phyloP scores from a whole-genome alignment of 1,140 invertebrate genomes.

The Drosophila arizonae region DNA sequence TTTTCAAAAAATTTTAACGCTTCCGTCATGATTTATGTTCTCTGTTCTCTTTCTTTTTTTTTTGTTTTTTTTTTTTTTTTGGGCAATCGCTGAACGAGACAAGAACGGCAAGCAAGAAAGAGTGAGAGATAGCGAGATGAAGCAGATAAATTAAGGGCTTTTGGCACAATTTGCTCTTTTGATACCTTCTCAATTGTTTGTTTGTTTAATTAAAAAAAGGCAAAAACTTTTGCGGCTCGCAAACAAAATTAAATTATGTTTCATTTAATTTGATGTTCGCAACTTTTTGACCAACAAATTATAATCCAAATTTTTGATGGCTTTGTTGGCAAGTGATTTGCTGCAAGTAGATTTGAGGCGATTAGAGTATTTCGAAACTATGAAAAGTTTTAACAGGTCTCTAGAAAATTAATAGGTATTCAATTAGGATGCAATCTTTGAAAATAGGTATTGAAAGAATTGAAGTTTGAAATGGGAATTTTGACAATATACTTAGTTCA shows the following conservation, averaged over 20 bases:
- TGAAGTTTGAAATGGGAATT: too few relatives aligned
- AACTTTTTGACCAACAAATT: conserved; percentile 8
- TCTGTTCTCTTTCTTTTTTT: conserved; percentile 34
- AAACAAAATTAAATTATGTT: conserved; percentile 55
- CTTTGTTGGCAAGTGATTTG: too few relatives aligned
- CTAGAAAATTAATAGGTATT: too few relatives aligned
- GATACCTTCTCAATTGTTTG: conserved; percentile 33
- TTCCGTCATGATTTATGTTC: conserved; percentile 68
- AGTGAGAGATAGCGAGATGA: neutral
- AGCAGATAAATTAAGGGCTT: conserved; percentile 33
- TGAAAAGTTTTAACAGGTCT: too few relatives aligned
- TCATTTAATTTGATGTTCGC: conserved; percentile 49
- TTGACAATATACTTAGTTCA: too few relatives aligned
- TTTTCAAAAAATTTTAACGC: conserved; percentile 69
- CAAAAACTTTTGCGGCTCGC: conserved; percentile 39
- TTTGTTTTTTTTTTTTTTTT: conserved; percentile 49
- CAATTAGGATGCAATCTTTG: too few relatives aligned
- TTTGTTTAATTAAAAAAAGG: conserved; percentile 51
- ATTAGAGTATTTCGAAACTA: neutral
- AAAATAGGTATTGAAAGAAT: too few relatives aligned
- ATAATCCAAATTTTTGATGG: neutral
- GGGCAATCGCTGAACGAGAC: conserved; percentile 28
- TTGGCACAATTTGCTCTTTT: conserved; percentile 37
- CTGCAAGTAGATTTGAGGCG: too few relatives aligned
- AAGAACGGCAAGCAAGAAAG: neutral